Base-by-base conservation (phyloP, 2,888 invertebrate species). In the Ametastegia equiseti region DNA sequence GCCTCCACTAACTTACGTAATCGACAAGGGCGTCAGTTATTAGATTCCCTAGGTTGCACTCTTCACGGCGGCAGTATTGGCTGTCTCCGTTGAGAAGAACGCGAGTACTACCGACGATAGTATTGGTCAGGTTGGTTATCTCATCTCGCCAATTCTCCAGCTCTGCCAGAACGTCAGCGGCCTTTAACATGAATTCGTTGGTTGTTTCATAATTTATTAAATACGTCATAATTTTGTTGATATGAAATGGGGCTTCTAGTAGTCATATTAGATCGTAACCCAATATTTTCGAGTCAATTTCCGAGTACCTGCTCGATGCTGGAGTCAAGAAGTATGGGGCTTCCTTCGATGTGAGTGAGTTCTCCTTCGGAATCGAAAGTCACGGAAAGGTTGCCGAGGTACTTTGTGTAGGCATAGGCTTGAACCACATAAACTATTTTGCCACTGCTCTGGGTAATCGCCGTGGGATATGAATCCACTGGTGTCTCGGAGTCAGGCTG, bases 371-470 rank as follows among this genome's bases (percentile, higher is more conserved):
- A 91, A 91, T 98, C 94, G 88, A 98, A 98, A 63, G 93, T 91
- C 85, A 94, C 84, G 81, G 95, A 94, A 30, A 98, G 92, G 87
- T 95, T 94, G 0, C 98, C 98, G 82, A 98, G 92, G 90, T 98
- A 98, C 92, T 98, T 98, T 0, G 98, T 98, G 88, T 96, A 97
- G 0, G 97, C 97, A 88, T 96, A 98, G 1, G 97, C 98, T 92
- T 98, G 97, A 0, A 98, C 97, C 0, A 97, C 97, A 0, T 97
- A 96, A 1, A 96, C 96, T 82, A 93, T 92, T 90, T 95, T 95
- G 0, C 96, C 96, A 79, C 93, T 95, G n/a, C 91, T 85, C 91
- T 97, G 97, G 11, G 92, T 93, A 0, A 97, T 93, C 60, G 96
- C 92, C 0, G 94, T 94, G 0, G 98, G 98, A 92, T 98, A 98